These are phyloP conservation scores for Dasypolia templi DNA, from an alignment of 2,888 invertebrate species.

Conservation along the genomic window DNA sequence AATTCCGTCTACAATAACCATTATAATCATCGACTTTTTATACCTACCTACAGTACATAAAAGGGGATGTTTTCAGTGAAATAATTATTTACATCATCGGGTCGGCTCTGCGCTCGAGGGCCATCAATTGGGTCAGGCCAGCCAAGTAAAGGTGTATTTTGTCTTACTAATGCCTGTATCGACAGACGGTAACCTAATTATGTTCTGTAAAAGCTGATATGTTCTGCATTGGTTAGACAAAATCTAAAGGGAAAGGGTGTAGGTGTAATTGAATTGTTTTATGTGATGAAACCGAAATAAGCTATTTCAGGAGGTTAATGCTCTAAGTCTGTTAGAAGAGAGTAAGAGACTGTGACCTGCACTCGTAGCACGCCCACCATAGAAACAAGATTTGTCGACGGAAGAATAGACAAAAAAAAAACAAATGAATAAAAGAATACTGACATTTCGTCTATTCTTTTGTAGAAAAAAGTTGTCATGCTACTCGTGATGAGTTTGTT, in stretches of 20 bases:
- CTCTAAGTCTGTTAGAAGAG: too few relatives aligned
- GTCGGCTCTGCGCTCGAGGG: conserved; percentile 43
- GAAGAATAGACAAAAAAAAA: too few relatives aligned
- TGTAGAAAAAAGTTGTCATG: too few relatives aligned
- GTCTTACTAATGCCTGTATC: conserved; percentile 25
- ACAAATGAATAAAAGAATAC: too few relatives aligned
- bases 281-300: neutral
- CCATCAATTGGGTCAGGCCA: conserved; percentile 68
- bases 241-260: neutral
- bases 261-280: conserved; percentile 32
- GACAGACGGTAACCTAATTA: conserved; percentile 45
- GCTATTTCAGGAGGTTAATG: neutral
- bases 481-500: too few relatives aligned
- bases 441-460: too few relatives aligned
- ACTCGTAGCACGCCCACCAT: too few relatives aligned
- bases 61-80: conserved; percentile 36
- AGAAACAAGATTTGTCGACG: too few relatives aligned
- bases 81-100: conserved; percentile 50
- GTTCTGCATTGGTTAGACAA: conserved; percentile 7
- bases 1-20: conserved; percentile 2
- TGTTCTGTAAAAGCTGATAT: conserved; percentile 24
- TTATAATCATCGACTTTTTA: conserved; percentile 13
- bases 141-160: conserved; percentile 61
- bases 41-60: conserved; percentile 5
- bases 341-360: too few relatives aligned